Base-by-base conservation (phyloP, 1,140 invertebrate species). In the Neomicropteryx cornuta region DNA sequence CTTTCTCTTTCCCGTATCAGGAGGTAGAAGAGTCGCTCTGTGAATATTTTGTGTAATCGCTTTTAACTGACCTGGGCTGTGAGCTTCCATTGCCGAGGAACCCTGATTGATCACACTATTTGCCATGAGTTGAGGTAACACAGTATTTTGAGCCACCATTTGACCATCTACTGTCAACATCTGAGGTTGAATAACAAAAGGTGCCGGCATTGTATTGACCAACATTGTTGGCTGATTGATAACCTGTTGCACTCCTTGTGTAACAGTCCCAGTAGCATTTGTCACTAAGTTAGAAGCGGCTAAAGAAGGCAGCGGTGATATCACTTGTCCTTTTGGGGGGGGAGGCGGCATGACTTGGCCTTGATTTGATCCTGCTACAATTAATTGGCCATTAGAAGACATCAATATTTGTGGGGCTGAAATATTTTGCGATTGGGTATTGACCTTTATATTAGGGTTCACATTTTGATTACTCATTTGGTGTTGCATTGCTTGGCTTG, bases 121-220 rank as follows among this genome's bases (percentile, higher is more conserved):
- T 2, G 76, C 67, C 0, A 79, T 72, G 5, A 81, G 68, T 52
- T 80, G 78, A 3, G 77, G 77, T 50, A 80, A 59, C 32, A 78
- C 76, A 27, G 75, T 62, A 42, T 79, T 79, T 43, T 78, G 77
- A 40, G 75, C 68, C n/a, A 80, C 73, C 10, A 75, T 68, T 68
- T 77, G 53, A 41, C 79, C 76, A 60, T 84, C 77, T 5, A 79
- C 68, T 3, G 75, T 68, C 62, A 81, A 75, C 31, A 82, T 76
- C 3, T 82, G 73, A 3, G 80, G 81, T 58, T 85, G 85, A 32
- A 90, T 75, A 5, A 87, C 73, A 33, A 87, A 82, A 0, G 84
- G 83, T 14, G 81, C 74, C 42, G 81, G 81, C 42, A 90, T 67
- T 0, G 84, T 79, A 50, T 90, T 90, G 1, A 90, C 79, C 6